A percentile compares a stretch with the other conserved stretches of the same genome.
phyloP scores from a whole-genome alignment of 2,113 vertebrate genomes.

The Passer montanus region DNA sequence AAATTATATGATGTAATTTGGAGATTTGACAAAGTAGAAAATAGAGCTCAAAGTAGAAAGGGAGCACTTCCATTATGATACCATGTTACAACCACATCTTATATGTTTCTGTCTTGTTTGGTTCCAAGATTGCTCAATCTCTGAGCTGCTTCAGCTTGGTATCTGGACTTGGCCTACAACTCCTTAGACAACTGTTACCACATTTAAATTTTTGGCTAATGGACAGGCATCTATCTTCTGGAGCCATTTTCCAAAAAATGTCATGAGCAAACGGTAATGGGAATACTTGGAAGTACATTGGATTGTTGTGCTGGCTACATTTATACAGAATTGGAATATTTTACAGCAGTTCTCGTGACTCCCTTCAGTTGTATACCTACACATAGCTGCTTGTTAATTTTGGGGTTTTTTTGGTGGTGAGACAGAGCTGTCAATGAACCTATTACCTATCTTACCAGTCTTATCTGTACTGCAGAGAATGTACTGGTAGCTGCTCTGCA shows the following conservation, averaged over 20 bases:
- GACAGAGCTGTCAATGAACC: not conserved
- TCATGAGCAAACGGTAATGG: not conserved
- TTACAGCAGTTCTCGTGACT: not conserved
- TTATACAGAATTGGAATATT: not conserved
- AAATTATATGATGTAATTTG: not conserved
- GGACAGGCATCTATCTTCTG: not conserved
- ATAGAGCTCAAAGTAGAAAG: not conserved
- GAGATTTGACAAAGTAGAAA: not conserved
- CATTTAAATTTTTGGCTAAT: not conserved
- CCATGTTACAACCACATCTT: not conserved
- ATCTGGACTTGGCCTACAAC: not conserved
- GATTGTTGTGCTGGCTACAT: not conserved
- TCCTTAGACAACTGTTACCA: not conserved
- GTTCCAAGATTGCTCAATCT: not conserved
- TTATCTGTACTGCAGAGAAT: not conserved
- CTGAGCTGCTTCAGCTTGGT: not conserved
- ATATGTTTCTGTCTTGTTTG: not conserved
- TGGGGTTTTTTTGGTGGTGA: accelerated
- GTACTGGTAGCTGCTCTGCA: not conserved
- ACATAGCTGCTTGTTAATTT: not conserved
- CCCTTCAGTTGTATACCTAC: not conserved
- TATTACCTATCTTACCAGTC: not conserved
- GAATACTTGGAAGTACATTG: not conserved
- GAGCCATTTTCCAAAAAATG: not conserved
- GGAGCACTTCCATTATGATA: not conserved